Base-by-base conservation (phyloP, 1,140 invertebrate species). In the Drosophila burlai region DNA sequence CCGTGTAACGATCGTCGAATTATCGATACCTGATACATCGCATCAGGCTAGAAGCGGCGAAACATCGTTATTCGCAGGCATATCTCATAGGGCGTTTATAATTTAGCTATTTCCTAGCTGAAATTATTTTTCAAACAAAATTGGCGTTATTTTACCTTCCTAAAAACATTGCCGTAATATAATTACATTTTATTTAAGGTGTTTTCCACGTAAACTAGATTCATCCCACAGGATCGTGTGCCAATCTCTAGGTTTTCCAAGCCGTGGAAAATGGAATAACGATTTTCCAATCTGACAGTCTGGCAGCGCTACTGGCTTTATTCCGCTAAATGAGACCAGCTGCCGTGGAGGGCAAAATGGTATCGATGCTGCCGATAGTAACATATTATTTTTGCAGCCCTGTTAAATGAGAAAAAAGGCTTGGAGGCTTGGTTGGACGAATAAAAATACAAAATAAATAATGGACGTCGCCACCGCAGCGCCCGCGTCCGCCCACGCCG, bases 391-490 rank as follows among this genome's bases (percentile, higher is more conserved):
- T 34, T 11, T 18, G 29, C 49, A 52, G 49, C 49, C 29, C 49
- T 52, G 24, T 3, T 49, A 49, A 49, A 49, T 49, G 46, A 52
- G 52, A 84, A 82, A 69, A 68, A 64, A 69, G 59, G 52, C 68
- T 85, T 57, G 61, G 58, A 76, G 71, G 52, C 58, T 76, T 73
- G 68, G 54, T 73, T 69, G 45, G 78, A 50, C 58, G 74, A 64
- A 65, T 40, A 55, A 73, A 45, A 81, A 77, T 60, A 47, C 34
- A 65, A 67, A 67, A 71, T 79, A 21, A 76, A 81, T 71, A 63
- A 89, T 89, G 84, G 84, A 74, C 45, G 71, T 73, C 49, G 71
- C 71, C 46, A 49, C 62, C 54, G 65, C 65, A 72, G 67, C 50
- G 54, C 59, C 69, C 66, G 64, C 47, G 54, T 40, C 69, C 63